Percentiles rank a stretch among this genome's conserved stretches.
Conservation (phyloP, 2,797 vertebrate genomes). For the Martes flavigula region DNA sequence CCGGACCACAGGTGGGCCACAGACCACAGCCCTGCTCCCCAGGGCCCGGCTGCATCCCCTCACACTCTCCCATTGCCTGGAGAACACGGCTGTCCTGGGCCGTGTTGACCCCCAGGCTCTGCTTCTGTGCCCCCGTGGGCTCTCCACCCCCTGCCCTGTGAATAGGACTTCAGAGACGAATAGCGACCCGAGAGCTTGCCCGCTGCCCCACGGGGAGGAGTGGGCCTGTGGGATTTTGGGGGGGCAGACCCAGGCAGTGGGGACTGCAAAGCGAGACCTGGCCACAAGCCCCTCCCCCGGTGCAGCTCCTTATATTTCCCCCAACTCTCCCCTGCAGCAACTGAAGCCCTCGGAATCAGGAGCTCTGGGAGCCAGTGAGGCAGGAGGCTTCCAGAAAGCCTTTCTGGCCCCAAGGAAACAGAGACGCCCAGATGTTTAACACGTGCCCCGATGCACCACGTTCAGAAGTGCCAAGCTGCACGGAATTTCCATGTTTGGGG, state of each 20-base stretch:
- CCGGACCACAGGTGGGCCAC: neutral
- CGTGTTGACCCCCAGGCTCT: neutral
- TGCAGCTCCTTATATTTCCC: neutral
- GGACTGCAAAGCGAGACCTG: neutral
- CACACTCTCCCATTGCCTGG: neutral
- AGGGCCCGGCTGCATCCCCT: neutral
- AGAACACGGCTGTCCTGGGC: neutral
- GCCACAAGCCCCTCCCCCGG: neutral
- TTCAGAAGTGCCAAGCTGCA: neutral
- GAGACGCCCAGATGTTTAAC: neutral
- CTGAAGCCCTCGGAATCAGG: neutral
- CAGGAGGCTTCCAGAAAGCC: neutral
- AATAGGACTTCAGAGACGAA: fast-evolving
- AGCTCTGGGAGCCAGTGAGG: neutral
- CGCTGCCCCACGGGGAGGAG: fast-evolving
- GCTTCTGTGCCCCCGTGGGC: fast-evolving
- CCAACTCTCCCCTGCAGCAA: neutral
- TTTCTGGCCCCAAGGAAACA: fast-evolving
- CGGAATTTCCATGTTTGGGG: neutral
- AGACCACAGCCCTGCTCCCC: too few species aligned
- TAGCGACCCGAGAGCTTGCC: neutral
- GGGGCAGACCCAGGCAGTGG: too few species aligned
- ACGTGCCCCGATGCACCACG: fast-evolving
- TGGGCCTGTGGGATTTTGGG: neutral
- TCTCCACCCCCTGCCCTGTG: neutral